phyloP scores from a whole-genome alignment of 2,888 invertebrate species.

The Sinopyrophorus schimmeli region DNA sequence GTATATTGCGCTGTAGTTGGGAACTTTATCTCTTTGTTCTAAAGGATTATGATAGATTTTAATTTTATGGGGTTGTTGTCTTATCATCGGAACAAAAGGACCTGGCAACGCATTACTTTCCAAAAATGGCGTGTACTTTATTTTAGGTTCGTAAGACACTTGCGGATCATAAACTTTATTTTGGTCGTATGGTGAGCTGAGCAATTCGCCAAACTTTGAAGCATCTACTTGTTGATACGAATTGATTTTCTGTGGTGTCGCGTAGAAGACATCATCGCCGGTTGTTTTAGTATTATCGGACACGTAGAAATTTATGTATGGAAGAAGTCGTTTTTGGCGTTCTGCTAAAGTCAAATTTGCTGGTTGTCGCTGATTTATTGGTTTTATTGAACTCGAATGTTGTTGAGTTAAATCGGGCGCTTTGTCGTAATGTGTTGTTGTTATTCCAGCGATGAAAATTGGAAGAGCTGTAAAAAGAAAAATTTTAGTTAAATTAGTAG shows the following conservation, averaged over 20 bases:
- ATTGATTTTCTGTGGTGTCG: conserved; percentile 10
- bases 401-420: conserved; percentile 41
- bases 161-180: conserved; percentile 15
- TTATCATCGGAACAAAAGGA: conserved; percentile 58
- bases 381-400: conserved; percentile 22
- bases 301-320: conserved; percentile 80
- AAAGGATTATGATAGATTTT: conserved; percentile 31
- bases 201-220: conserved; percentile 34
- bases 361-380: conserved; percentile 48
- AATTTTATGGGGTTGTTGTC: conserved; percentile 22
- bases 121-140: conserved; percentile 59
- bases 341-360: conserved; percentile 58
- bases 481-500: too few relatives aligned
- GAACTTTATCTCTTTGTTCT: conserved; percentile 34
- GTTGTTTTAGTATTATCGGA: conserved; percentile 52
- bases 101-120: conserved; percentile 61
- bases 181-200: conserved; percentile 24
- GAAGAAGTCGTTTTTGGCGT: conserved; percentile 76
- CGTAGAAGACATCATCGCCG: conserved; percentile 54
- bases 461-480: conserved; percentile 38
- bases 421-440: conserved; percentile 51
- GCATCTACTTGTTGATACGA: conserved; percentile 6
- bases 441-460: conserved; percentile 40
- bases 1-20: conserved; percentile 51
- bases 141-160: conserved; percentile 40